Evolutionary conservation across 2,113 vertebrate species (phyloP).

Genomic region (Phyllostomus discolor): DNA sequence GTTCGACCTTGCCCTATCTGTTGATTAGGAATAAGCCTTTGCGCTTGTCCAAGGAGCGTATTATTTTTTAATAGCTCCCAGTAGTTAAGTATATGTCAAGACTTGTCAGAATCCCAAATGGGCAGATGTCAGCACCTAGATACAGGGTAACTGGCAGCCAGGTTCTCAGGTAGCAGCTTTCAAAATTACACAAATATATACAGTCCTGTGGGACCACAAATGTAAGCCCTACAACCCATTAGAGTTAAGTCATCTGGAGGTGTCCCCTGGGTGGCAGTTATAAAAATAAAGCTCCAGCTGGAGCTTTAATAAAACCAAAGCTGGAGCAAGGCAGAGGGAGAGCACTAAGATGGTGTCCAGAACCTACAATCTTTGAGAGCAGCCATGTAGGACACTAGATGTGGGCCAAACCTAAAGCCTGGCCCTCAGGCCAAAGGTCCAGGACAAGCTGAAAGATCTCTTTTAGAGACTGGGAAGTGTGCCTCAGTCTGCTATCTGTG

Average conservation of each 20-base stretch:
- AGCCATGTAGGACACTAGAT: neutral
- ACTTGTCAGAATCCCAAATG: neutral
- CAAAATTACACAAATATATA: neutral
- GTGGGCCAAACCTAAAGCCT: neutral
- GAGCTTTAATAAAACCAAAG: neutral
- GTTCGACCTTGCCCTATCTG: neutral
- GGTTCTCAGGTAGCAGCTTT: neutral
- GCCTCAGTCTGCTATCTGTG: neutral
- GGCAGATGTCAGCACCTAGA: neutral
- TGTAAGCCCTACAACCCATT: neutral
- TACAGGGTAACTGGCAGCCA: neutral
- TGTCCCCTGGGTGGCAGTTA: neutral
- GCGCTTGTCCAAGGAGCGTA: neutral
- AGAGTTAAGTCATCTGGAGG: neutral
- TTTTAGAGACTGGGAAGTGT: neutral
- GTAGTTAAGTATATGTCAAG: neutral
- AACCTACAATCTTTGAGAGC: neutral
- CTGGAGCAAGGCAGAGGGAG: neutral
- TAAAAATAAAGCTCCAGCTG: neutral
- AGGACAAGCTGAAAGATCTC: neutral
- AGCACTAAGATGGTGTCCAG: neutral
- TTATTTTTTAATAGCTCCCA: neutral
- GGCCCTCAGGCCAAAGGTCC: neutral
- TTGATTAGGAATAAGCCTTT: neutral
- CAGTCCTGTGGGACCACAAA: neutral